Evolutionary conservation across 2,888 invertebrate species (phyloP), one percentile per base, ranked within the genome.

Genomic region (Caenorhabditis panamensis): DNA sequence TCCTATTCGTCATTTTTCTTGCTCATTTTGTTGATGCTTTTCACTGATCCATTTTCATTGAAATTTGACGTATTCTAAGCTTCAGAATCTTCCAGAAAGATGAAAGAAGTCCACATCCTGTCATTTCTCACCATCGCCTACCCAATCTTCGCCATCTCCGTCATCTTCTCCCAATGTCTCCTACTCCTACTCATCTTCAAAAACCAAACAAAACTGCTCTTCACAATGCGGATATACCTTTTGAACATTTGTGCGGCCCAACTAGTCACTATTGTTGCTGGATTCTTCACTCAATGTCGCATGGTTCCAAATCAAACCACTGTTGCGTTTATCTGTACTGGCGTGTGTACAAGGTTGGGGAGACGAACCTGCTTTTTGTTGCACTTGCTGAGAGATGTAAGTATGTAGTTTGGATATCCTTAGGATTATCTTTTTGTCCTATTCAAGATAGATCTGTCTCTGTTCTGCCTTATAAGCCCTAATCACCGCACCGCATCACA

Each of bases 331-430:
- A 51, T 79, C 5, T 79, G 79, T 26, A 66, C 71, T 20, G 79
- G 79, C 4, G 13, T 79, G 1, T 79, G 79, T 56, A 68, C 66
- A 2, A 47, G 58, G 51, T 0, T 67, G 3, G 72, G 63, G 0
- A 31, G 72, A 20, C 18, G 49, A 1, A 26, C 67, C 1, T 79
- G 79, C 28, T 79, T 79, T 26, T 31, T 67, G 31, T n/a, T 72
- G 16, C 79, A 79, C 54, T 37, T 79, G 22, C 41, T 79, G 47
- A 64, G 72, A 68, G 79, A 79, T 73, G 79, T 79, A 18, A 62
- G 78, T 79, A 47, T n/a, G n/a, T 22, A 22, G 26, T 28, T 37
- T 41, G 31, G 8, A n/a, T n/a, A n/a, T n/a, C n/a, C n/a, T n/a
- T n/a, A n/a, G n/a, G n/a, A n/a, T n/a, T n/a, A n/a, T n/a, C n/a